Conservation (phyloP, 2,113 vertebrate species). For the Atractosteus spatula region DNA sequence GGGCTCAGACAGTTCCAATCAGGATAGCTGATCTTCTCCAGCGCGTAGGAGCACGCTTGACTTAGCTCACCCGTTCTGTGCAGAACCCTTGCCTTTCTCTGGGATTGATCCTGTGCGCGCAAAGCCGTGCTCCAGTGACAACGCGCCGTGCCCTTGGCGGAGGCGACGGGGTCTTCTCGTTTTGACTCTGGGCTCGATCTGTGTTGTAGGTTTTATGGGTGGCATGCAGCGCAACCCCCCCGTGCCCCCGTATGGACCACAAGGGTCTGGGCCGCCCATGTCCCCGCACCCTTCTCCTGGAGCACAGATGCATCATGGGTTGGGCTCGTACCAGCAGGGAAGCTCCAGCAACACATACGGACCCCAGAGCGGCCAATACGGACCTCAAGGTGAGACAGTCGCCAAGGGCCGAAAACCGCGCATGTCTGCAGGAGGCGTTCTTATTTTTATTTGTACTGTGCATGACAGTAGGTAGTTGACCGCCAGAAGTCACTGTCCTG, state of each 20-base stretch:
- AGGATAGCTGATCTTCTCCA: no score
- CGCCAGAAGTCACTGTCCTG: no score
- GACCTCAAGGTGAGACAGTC: conserved; percentile 80
- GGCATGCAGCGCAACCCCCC: conserved; percentile 85
- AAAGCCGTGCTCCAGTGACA: no score
- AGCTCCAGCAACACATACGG: conserved; percentile 81
- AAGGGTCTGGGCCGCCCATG: conserved; percentile 83
- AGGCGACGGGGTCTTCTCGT: neutral
- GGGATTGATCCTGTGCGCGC: no score
- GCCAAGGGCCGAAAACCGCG: no score
- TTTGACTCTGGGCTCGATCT: conserved; percentile 21
- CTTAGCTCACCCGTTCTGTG: no score
- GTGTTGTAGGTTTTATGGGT: conserved; percentile 78
- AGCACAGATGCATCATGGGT: conserved; percentile 82
- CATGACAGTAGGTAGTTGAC: no score
- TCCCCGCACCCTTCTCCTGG: conserved; percentile 86
- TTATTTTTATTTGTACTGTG: neutral
- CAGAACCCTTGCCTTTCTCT: no score
- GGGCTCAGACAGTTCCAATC: no score
- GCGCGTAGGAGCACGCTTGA: no score
- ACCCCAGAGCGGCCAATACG: conserved; percentile 86
- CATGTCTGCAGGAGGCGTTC: neutral
- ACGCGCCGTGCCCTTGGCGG: no score
- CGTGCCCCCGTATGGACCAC: conserved; percentile 82
- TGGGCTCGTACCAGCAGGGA: conserved; percentile 81